A percentile compares a stretch with the other conserved stretches of the same genome.
Evolutionary conservation across 2,113 vertebrate genomes (phyloP).

Genomic region (Eira barbara): DNA sequence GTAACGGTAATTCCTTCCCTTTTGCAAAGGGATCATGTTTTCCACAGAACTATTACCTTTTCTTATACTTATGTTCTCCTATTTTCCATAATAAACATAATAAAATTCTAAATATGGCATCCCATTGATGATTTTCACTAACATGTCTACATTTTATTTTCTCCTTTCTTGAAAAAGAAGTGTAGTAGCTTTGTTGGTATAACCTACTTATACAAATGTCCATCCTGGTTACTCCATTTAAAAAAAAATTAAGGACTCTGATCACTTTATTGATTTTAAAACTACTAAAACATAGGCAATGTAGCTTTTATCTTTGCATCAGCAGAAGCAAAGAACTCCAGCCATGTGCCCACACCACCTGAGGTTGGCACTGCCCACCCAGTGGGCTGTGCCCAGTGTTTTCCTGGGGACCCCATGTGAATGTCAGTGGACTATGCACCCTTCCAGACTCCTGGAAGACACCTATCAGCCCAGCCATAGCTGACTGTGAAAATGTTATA

Average conservation of each 20-base stretch:
- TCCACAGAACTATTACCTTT: not conserved
- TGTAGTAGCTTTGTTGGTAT: rapidly evolving
- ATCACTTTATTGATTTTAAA: not conserved
- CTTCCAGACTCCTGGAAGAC: not conserved
- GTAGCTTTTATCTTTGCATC: not conserved
- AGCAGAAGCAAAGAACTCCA: not conserved
- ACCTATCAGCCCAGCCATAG: not conserved
- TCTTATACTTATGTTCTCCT: not conserved
- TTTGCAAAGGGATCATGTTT: not conserved
- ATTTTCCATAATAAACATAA: not conserved
- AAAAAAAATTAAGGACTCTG: not conserved
- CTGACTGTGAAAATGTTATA: not conserved
- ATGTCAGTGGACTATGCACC: not conserved
- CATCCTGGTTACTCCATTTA: too few species aligned
- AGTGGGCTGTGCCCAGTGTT: rapidly evolving
- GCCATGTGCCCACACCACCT: rapidly evolving
- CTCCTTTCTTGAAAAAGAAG: not conserved
- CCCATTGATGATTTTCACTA: not conserved
- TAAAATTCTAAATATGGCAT: not conserved
- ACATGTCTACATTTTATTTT: not conserved
- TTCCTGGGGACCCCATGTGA: not conserved
- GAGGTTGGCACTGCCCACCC: rapidly evolving
- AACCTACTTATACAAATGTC: not conserved
- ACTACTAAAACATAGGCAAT: not conserved
- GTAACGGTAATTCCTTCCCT: not conserved